phyloP scores from a whole-genome alignment of 2,888 invertebrate species.

The Lymantria dispar region DNA sequence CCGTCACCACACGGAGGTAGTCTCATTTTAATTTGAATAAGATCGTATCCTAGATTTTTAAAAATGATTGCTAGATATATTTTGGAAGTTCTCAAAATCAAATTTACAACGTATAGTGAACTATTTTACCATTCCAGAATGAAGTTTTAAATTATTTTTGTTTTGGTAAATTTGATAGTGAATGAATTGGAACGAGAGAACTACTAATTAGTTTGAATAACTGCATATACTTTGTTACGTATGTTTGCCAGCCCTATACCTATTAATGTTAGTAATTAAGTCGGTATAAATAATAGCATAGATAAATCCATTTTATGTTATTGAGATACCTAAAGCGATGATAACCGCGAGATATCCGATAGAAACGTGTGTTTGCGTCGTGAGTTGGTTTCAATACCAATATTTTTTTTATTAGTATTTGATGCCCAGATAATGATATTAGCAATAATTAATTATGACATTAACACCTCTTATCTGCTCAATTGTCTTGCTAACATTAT shows the following conservation, averaged over 20 bases:
- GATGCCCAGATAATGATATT: background rate
- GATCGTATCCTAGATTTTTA: too few species aligned
- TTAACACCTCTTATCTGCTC: background rate
- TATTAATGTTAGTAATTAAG: slow-evolving; percentile 21
- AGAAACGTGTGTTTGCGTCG: slow-evolving; percentile 26
- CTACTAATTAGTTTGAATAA: too few species aligned
- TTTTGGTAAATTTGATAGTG: too few species aligned
- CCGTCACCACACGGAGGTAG: too few species aligned
- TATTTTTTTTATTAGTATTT: background rate
- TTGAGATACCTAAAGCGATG: slow-evolving; percentile 5
- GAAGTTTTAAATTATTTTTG: too few species aligned
- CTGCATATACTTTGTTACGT: too few species aligned
- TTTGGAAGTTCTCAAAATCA: too few species aligned
- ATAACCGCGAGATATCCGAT: slow-evolving; percentile 10
- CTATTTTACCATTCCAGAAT: too few species aligned
- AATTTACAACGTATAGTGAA: too few species aligned
- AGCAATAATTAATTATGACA: background rate
- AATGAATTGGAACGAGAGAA: too few species aligned
- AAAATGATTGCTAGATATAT: too few species aligned
- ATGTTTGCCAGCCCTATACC: background rate
- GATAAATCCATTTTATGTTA: slow-evolving; percentile 15
- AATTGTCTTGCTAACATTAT: background rate
- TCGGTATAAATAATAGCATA: slow-evolving; percentile 16
- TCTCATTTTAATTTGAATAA: too few species aligned
- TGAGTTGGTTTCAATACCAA: slow-evolving; percentile 8